Evolutionary conservation across 2,797 vertebrate genomes (phyloP), one percentile per base, ranked within the genome.

Genomic region (Podarcis siculus): DNA sequence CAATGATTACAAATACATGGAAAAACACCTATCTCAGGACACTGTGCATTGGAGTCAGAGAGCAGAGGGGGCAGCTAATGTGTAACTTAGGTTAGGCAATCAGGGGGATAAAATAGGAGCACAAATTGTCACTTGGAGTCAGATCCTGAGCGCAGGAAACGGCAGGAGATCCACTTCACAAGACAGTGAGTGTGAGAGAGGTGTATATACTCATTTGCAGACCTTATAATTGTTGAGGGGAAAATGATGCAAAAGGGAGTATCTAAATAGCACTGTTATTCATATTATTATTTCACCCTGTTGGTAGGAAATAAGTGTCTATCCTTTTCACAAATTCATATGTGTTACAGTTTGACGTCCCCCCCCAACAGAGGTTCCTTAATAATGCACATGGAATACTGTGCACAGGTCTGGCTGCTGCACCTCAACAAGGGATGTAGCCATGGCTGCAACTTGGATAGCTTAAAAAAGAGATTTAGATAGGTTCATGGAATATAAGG

Each of bases 11-110:
- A 93, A 95, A 93, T 94, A 95, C 90, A 88, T 93, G 93, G 87
- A 92, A 95, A 95, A 95, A 95, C 94, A 95, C 92, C 91, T 39
- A 78, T 39, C 49, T 19, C 72, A 88, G 89, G 91, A 95, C 89
- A 91, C 90, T 93, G 93, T 87, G 90, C 92, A 92, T 72, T 86
- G 87, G 91, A 94, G 92, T 79, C 88, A 95, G 94, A 94, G 83
- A 93, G 85, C 93, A 91, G 83, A 0, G 9, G 61, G 67, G 32
- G 85, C 78, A 42, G 78, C 84, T 85, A 78, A 88, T 88, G 58
- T 88, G 64, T 90, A 90, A 90, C 80, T 61, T 0, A 0, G 32
- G 89, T 96, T 95, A 93, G 92, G 91, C 87, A 96, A 95, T 88
- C 69, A 3, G 0, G 10, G 10, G 19, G 86, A 94, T 93, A 95